Evolutionary conservation across 1,140 invertebrate genomes (phyloP), one percentile per base, ranked within the genome.

Genomic region (Chionoecetes opilio): DNA sequence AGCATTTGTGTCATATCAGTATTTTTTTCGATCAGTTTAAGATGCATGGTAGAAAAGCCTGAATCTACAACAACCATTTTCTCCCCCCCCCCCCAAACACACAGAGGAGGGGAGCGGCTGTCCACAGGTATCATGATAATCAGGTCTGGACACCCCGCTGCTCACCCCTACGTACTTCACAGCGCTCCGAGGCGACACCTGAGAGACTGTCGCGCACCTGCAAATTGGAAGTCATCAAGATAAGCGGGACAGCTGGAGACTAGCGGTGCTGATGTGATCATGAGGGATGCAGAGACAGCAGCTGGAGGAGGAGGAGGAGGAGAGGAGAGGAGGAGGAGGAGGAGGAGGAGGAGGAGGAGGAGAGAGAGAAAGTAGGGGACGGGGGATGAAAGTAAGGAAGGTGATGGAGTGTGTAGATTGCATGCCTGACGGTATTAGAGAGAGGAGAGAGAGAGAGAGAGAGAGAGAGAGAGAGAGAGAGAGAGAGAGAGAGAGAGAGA

Each of bases 381-480:
- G 14, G 14, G 41, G 14, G 14, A 14, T 8, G 14, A 14, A 46
- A 46, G 41, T 8, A 46, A 14, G n/a, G 9, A 1, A 75, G 63
- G n/a, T n/a, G n/a, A 75, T 75, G 63, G n/a, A 2, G 63, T 53
- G 46, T 53, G 21, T 53, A 17, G 46, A 17, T 53, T 53, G 11
- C 21, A 53, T 17, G 2, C 21, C 63, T n/a, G n/a, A 75, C 21
- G 26, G n/a, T n/a, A 75, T n/a, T 5, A 26, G 63, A 8, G 6
- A 26, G n/a, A 26, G n/a, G 63, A 75, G 63, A 75, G 63, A 75
- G 53, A 75, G 53, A 75, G 53, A 75, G 53, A 75, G 53, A 75
- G 53, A 75, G 53, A 75, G 53, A 75, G 53, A 75, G 53, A 75
- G 53, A 75, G 53, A 75, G 53, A 75, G 53, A 75, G 53, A 75